These are phyloP conservation scores for Tichodroma muraria DNA, from an alignment of 2,113 vertebrate species.

Conservation along the genomic window DNA sequence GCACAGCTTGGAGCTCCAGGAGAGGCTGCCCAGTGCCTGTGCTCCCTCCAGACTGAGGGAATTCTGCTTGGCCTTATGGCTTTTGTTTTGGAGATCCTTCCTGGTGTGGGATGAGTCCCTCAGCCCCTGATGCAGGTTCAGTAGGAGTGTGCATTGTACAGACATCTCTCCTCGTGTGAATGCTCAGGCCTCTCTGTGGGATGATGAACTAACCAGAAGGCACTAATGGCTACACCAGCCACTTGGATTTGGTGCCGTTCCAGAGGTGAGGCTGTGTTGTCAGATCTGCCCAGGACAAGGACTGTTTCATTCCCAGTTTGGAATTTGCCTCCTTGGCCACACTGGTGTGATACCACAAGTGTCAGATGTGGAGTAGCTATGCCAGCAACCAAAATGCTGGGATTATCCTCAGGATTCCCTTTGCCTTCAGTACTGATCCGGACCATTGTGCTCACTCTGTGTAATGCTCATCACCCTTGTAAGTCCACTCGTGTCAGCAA, in stretches of 20 bases:
- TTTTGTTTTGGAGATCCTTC: background rate
- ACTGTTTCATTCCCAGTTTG: background rate
- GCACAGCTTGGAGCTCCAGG: background rate
- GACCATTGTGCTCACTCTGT: background rate
- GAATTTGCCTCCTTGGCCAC: background rate
- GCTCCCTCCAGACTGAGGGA: background rate
- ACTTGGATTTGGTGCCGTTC: background rate
- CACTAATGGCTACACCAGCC: background rate
- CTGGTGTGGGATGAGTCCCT: background rate
- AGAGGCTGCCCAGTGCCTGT: background rate
- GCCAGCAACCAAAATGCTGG: background rate
- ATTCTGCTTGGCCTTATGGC: background rate
- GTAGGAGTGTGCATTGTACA: background rate
- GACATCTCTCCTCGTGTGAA: background rate
- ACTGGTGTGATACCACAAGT: background rate
- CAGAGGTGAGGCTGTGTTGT: background rate
- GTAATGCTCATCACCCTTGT: background rate
- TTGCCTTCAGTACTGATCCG: background rate
- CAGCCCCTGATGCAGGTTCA: background rate
- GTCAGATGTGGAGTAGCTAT: background rate
- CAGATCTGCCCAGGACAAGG: background rate
- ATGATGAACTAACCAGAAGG: conserved; percentile 44
- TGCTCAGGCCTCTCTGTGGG: background rate
- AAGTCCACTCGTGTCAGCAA: background rate
- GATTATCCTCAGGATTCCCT: background rate